Conservation (phyloP, 2,797 vertebrate species). For the Phataginus tetradactyla region DNA sequence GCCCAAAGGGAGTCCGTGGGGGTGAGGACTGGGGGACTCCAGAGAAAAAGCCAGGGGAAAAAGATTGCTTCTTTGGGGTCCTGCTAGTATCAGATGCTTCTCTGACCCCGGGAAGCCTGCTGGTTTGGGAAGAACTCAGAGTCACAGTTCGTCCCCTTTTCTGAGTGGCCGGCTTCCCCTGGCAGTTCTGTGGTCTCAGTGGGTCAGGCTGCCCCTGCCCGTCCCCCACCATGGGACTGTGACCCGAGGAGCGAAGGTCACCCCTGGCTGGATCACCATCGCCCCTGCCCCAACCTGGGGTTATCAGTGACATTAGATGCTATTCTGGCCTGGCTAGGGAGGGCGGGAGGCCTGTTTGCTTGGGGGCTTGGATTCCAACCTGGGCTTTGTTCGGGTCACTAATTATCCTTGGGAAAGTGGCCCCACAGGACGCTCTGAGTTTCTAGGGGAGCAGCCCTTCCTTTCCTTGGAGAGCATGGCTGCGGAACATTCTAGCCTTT, state of each 20-base stretch:
- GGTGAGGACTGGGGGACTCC: not conserved
- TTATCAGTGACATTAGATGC: constrained; percentile 47
- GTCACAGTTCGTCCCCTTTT: not conserved
- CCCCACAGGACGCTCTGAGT: constrained; percentile 23
- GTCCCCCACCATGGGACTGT: not conserved
- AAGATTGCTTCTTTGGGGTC: not conserved
- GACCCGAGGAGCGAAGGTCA: constrained; percentile 65
- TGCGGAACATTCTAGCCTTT: not conserved
- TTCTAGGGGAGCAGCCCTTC: not conserved
- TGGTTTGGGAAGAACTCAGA: not conserved
- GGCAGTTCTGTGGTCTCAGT: not conserved
- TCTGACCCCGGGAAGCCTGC: not conserved
- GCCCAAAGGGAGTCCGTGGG: not conserved
- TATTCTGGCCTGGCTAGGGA: not conserved
- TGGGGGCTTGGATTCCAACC: constrained; percentile 11
- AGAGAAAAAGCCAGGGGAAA: not conserved
- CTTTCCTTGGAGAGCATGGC: not conserved
- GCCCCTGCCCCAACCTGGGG: not conserved
- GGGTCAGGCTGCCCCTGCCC: not conserved
- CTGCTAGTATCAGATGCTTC: not conserved
- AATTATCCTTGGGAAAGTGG: constrained; percentile 40
- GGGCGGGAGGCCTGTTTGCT: constrained; percentile 36
- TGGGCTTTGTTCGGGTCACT: constrained; percentile 17
- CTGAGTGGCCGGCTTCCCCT: not conserved
- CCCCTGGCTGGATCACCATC: not conserved